phyloP scores from a whole-genome alignment of 2,113 vertebrate species.

The Anas platyrhynchos region DNA sequence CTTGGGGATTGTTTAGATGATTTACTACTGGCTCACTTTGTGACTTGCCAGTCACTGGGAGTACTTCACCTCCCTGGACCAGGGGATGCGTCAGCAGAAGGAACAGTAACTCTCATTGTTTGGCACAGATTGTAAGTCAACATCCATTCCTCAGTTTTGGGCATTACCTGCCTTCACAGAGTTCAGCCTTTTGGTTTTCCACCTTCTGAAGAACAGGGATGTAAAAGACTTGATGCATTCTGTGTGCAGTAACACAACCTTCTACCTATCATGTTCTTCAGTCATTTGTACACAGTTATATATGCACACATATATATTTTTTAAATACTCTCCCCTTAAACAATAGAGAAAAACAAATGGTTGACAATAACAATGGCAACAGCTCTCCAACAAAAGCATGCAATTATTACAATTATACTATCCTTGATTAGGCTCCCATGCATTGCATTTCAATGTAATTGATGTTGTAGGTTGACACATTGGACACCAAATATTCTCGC shows the following conservation, averaged over 20 bases:
- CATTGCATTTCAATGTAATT: constrained; percentile 93
- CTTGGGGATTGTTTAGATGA: not conserved
- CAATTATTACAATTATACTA: constrained; percentile 92
- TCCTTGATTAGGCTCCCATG: constrained; percentile 91
- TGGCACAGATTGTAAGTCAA: not conserved
- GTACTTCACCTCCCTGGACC: not conserved
- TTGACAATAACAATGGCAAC: constrained; percentile 88
- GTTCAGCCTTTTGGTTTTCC: not conserved
- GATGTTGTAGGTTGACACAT: constrained; percentile 94
- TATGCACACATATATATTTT: constrained; percentile 73
- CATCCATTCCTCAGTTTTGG: not conserved
- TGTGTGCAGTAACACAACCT: constrained; percentile 34
- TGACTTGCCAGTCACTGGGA: not conserved
- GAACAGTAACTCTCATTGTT: not conserved
- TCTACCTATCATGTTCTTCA: constrained; percentile 80
- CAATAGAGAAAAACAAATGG: constrained; percentile 89
- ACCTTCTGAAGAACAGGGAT: not conserved
- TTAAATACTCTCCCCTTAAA: constrained; percentile 78
- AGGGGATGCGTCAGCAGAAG: not conserved
- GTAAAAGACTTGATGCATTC: constrained; percentile 28
- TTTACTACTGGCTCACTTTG: not conserved
- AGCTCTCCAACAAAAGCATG: constrained; percentile 88
- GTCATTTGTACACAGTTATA: constrained; percentile 67
- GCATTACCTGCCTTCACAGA: not conserved
- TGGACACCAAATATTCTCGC: constrained; percentile 92